phyloP scores from a whole-genome alignment of 2,797 vertebrate genomes.

The Martes flavigula region DNA sequence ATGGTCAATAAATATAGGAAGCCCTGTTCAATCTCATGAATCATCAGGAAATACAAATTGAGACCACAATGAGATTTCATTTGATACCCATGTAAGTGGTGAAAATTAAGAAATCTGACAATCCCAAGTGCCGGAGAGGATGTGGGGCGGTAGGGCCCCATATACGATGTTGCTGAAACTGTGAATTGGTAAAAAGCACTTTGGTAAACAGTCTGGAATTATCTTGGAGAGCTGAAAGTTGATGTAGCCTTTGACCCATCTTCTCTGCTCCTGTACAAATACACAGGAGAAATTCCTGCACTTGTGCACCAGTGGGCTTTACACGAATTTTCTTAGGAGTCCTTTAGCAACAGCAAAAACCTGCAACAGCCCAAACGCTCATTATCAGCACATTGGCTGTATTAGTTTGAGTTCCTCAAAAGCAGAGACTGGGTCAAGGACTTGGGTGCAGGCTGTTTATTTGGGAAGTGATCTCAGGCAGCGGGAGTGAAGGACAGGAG shows the following conservation, averaged over 20 bases:
- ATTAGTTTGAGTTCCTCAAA: background rate
- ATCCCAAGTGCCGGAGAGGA: background rate
- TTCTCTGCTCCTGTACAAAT: background rate
- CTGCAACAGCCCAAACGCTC: background rate
- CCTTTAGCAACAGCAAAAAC: background rate
- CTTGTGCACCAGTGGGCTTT: background rate
- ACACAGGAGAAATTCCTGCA: background rate
- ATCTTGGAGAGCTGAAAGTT: background rate
- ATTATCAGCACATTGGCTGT: background rate
- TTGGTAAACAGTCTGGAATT: background rate
- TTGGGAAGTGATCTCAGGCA: background rate
- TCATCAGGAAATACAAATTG: background rate
- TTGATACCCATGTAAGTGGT: background rate
- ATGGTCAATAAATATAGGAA: background rate
- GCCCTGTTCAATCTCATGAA: background rate
- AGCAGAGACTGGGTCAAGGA: background rate
- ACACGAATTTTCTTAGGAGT: background rate
- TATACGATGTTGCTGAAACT: background rate
- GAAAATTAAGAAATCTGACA: slow-evolving; percentile 4
- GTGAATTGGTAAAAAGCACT: background rate
- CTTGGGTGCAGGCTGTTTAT: background rate
- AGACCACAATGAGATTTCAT: background rate
- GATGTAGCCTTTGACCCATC: background rate
- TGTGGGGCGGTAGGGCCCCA: background rate
- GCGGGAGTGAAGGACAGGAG: background rate